Evolutionary conservation across 2,888 invertebrate genomes (phyloP).

Genomic region (Leuctra nigra): DNA sequence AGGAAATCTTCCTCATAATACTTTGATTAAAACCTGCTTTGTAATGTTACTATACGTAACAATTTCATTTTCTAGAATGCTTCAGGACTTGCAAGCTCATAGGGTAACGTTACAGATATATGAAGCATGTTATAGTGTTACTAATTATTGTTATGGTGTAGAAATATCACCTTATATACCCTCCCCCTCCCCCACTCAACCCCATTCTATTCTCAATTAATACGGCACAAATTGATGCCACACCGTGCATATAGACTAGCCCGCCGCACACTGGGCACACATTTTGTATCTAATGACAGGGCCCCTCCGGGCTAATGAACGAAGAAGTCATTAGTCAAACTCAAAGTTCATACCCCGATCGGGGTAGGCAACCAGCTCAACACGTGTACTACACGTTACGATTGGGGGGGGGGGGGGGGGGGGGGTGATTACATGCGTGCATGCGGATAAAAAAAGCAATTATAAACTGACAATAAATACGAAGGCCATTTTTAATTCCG

Average conservation of each 20-base stretch:
- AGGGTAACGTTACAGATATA: too few relatives aligned
- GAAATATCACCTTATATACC: too few relatives aligned
- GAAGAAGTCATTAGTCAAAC: constrained; percentile 23
- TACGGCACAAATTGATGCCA: constrained; percentile 19
- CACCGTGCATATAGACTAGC: neutral
- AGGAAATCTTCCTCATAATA: too few relatives aligned
- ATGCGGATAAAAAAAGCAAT: constrained; percentile 5
- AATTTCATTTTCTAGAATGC: too few relatives aligned
- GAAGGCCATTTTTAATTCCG: constrained; percentile 5
- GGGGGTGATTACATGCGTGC: constrained; percentile 9
- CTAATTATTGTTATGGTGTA: too few relatives aligned
- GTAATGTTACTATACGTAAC: too few relatives aligned
- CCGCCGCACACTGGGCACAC: neutral
- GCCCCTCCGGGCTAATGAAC: constrained; percentile 19
- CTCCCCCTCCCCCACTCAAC: neutral
- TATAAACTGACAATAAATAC: neutral
- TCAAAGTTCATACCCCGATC: neutral
- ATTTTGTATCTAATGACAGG: constrained; percentile 16
- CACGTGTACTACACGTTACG: constrained; percentile 18
- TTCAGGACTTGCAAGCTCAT: too few relatives aligned
- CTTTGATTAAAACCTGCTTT: too few relatives aligned
- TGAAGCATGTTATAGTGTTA: too few relatives aligned
- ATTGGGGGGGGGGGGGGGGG: too few relatives aligned
- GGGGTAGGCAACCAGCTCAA: neutral
- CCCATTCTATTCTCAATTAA: constrained; percentile 17